phyloP scores from a whole-genome alignment of 2,888 invertebrate genomes.

The Disparrhopalites patrizii region DNA sequence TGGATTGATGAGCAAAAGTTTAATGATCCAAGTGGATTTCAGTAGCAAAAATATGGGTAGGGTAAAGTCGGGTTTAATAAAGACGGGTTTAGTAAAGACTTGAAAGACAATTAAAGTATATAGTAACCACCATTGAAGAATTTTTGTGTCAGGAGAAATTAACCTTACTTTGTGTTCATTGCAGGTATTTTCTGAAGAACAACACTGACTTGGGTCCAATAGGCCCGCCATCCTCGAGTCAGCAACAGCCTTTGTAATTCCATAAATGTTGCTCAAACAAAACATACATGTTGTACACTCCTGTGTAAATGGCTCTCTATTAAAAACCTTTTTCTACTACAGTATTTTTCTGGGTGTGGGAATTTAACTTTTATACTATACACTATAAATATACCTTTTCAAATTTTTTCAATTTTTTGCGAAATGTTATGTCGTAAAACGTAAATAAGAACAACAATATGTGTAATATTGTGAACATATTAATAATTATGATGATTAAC shows the following conservation, averaged over 20 bases:
- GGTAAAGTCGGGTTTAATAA: too few relatives aligned
- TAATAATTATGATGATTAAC: too few relatives aligned
- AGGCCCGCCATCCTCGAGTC: conserved; percentile 43
- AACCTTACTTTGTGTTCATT: conserved; percentile 10
- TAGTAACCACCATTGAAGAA: background rate
- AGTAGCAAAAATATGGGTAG: background rate
- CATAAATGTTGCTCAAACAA: background rate
- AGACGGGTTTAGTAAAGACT: background rate
- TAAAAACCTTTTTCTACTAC: conserved; percentile 39
- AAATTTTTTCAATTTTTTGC: too few relatives aligned
- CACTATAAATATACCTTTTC: too few relatives aligned
- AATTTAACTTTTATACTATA: conserved; percentile 13
- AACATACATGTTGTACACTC: background rate
- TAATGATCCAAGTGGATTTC: too few relatives aligned
- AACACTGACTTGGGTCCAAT: conserved; percentile 48
- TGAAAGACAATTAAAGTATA: background rate
- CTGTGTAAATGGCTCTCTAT: background rate
- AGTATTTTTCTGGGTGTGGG: conserved; percentile 48
- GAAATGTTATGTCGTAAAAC: too few relatives aligned
- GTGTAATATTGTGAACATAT: too few relatives aligned
- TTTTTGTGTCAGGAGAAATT: background rate
- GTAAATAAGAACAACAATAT: too few relatives aligned
- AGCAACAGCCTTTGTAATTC: conserved; percentile 37
- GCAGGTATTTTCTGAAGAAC: conserved; percentile 48
- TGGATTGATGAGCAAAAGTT: background rate